Evolutionary conservation across 2,888 invertebrate species (phyloP), one percentile per base, ranked within the genome.

Genomic region (Amiota mariae): DNA sequence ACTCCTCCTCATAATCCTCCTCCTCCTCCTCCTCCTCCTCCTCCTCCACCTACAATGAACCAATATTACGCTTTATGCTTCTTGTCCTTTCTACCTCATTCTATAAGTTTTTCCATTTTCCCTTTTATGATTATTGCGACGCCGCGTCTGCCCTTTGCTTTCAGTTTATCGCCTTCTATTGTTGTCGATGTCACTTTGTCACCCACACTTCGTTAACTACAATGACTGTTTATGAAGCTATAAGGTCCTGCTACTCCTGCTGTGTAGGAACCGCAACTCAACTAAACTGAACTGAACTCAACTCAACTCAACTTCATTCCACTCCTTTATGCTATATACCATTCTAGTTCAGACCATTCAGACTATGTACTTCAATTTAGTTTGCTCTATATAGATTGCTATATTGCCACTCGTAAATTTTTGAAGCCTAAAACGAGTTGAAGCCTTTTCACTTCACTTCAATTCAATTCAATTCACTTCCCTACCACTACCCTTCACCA

Each of bases 121-220:
- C 15, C 36, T 85, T 83, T 83, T 83, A 83, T 83, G 83, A 78
- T 82, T 83, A 83, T 85, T 85, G 81, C 85, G 82, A 82, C 82
- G 82, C 85, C 82, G 83, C 83, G 81, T 83, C 85, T 83, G 80
- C 47, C 46, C 47, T 57, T 46, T 36, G 20, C 15, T 36, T 51
- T 54, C n/a, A 51, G 12, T 76, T 81, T 82, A 85, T 83, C 81
- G 64, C n/a, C 67, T 75, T 71, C 79, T 77, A 78, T 57, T 71
- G 70, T 77, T 59, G 61, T 64, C 70, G 56, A 67, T 75, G 71
- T 72, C 73, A 66, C 72, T 18, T 57, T n/a, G 15, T 57, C 18
- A 18, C 20, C 18, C 57, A 15, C 18, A 15, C 54, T 12, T 54
- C 15, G 15, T 54, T 54, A 54, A 54, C n/a, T 51, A 51, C n/a